Conservation (phyloP, 2,888 invertebrate species). For the Sinelater perroti region DNA sequence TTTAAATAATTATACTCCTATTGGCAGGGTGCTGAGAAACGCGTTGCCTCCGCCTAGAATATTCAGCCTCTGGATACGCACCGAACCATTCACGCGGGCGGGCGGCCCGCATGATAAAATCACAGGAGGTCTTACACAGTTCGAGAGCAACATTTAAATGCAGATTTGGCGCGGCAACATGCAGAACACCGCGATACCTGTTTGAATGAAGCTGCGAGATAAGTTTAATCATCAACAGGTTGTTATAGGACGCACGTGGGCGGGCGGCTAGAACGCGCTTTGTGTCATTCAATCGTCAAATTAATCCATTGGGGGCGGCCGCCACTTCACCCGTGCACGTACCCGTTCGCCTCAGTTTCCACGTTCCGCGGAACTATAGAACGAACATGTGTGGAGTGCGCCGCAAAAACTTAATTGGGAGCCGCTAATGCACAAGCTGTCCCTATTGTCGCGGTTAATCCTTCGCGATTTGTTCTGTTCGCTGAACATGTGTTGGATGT, state of each 20-base stretch:
- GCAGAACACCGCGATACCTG: slow-evolving; percentile 34
- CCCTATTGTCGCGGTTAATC: not conserved
- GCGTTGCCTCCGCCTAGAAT: too few species aligned
- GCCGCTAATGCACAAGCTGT: not conserved
- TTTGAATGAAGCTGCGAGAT: slow-evolving; percentile 39
- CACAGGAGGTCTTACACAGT: slow-evolving; percentile 4
- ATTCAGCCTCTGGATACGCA: too few species aligned
- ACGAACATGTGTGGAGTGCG: not conserved
- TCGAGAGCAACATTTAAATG: slow-evolving; percentile 30
- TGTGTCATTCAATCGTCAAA: slow-evolving; percentile 58
- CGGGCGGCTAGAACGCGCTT: slow-evolving; percentile 55
- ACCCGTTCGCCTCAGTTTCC: too few species aligned
- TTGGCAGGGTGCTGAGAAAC: too few species aligned
- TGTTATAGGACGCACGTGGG: slow-evolving; percentile 51
- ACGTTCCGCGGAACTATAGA: too few species aligned
- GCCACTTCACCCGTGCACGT: too few species aligned
- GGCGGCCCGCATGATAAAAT: too few species aligned
- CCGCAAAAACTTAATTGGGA: not conserved
- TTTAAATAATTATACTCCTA: too few species aligned
- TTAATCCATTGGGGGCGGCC: slow-evolving; percentile 55
- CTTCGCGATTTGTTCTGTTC: not conserved
- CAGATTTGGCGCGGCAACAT: slow-evolving; percentile 33
- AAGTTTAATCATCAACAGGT: slow-evolving; percentile 53
- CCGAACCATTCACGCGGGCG: too few species aligned
- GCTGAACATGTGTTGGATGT: slow-evolving; percentile 1